Evolutionary conservation across 2,797 vertebrate genomes (phyloP).

Genomic region (Anguilla marmorata): DNA sequence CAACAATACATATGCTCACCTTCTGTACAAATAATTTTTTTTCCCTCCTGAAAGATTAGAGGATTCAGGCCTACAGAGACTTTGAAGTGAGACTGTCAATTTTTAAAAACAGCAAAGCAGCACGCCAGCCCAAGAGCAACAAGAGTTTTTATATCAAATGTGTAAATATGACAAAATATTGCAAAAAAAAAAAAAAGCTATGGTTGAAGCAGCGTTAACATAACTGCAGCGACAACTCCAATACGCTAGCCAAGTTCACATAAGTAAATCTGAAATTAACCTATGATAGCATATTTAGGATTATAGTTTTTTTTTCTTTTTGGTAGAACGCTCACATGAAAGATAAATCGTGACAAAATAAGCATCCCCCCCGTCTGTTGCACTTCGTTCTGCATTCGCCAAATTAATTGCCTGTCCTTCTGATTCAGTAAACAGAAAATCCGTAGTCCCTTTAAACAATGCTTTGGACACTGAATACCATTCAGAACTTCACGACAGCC

Average conservation of each 20-base stretch:
- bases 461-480: not conserved
- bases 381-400: not conserved
- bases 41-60: constrained; percentile 60
- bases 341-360: not conserved
- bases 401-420: not conserved
- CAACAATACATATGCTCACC: constrained; percentile 64
- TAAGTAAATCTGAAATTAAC: not conserved
- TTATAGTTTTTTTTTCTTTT: not conserved
- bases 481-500: not conserved
- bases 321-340: not conserved
- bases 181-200: constrained; percentile 40
- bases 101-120: constrained; percentile 53
- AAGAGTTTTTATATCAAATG: constrained; percentile 60
- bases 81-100: constrained; percentile 54
- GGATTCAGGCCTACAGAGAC: constrained; percentile 50
- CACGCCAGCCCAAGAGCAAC: constrained; percentile 50
- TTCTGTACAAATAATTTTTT: constrained; percentile 55
- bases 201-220: constrained; percentile 40
- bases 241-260: not conserved
- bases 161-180: constrained; percentile 41
- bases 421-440: not conserved
- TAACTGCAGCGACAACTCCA: constrained; percentile 25
- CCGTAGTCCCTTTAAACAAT: not conserved
- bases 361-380: not conserved
- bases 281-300: not conserved